Base-by-base conservation (phyloP, 2,888 invertebrate genomes). In the Noctua fimbriata region DNA sequence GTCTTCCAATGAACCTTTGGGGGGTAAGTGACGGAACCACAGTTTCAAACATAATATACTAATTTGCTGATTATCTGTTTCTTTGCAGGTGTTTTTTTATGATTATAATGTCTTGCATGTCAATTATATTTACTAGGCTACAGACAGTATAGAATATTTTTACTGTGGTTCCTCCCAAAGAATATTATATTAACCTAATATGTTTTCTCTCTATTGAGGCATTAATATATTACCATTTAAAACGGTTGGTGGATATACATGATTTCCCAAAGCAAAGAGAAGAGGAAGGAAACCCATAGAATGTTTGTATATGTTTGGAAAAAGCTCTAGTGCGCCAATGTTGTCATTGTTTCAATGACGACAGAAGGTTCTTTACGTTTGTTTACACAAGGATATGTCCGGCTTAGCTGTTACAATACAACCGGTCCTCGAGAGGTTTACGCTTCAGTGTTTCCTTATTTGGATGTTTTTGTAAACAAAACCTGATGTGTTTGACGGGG, bases 341-440 rank as follows among this genome's bases (percentile, higher is more conserved):
- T 76, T 32, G n/a, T 55, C 32, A 55, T 66, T 47, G n/a, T 66
- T 76, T 32, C 5, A 2, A 12, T 60, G 32, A 44, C 24, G 10
- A 49, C 47, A 76, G 52, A 21, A 32, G 14, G 18, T 76, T n/a
- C 12, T 70, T 32, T 70, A 70, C 70, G 44, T 76, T 60, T 58
- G 72, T 24, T 21, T 76, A 44, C 32, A 55, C 52, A 63, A 55
- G 28, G 28, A 10, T 14, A n/a, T 76, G 49, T 63, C 49, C 74
- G 49, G 28, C 21, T 76, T 49, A 28, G 36, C 4, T 63, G 49
- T 63, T 47, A n/a, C 6, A 60, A 47, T 49, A 41, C 47, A 74
- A 76, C 21, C 32, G 55, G 21, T 55, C 16, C 41, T 60, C 12
- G 10, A 24, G 10, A 65, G 9, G 32, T 66, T 76, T 65, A 32